Conservation (phyloP, 1,140 invertebrate genomes). For the Charaxes varanes region DNA sequence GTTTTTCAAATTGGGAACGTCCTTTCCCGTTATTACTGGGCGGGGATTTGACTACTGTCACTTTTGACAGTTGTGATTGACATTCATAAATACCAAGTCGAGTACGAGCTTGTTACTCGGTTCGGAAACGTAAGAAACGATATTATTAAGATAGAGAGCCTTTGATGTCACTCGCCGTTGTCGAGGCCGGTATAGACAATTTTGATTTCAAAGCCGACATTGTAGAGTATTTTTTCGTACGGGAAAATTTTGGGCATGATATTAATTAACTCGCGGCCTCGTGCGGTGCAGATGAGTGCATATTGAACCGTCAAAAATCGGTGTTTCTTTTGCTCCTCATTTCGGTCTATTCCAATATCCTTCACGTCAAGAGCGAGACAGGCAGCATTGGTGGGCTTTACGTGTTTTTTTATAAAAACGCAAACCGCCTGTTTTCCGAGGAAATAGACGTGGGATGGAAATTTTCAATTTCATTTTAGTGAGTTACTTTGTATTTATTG, state of each 20-base stretch:
- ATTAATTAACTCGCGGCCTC: constrained; percentile 57
- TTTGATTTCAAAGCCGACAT: constrained; percentile 21
- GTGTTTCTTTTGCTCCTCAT: constrained; percentile 69
- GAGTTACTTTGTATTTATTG: constrained; percentile 24
- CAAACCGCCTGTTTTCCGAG: constrained; percentile 54
- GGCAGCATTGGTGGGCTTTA: constrained; percentile 38
- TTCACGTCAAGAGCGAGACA: constrained; percentile 57
- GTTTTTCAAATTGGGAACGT: constrained; percentile 66
- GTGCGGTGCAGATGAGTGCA: constrained; percentile 59
- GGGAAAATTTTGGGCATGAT: constrained; percentile 34
- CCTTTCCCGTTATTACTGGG: constrained; percentile 57
- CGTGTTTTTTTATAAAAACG: constrained; percentile 49
- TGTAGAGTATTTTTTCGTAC: constrained; percentile 36
- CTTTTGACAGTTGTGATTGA: constrained; percentile 67
- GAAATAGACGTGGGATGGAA: constrained; percentile 59
- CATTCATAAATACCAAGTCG: constrained; percentile 61
- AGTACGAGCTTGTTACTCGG: constrained; percentile 58
- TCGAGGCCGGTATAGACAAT: constrained; percentile 15
- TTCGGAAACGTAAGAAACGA: constrained; percentile 47
- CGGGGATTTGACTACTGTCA: constrained; percentile 67
- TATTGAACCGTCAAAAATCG: constrained; percentile 70
- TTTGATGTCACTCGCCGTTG: constrained; percentile 42
- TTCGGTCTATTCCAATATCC: constrained; percentile 66
- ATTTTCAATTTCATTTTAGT: constrained; percentile 56
- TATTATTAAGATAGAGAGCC: constrained; percentile 54